Percentiles rank a stretch among this genome's conserved stretches.
These are phyloP conservation scores for Eublepharis macularius DNA, from an alignment of 2,113 vertebrate species.

Conservation along the genomic window DNA sequence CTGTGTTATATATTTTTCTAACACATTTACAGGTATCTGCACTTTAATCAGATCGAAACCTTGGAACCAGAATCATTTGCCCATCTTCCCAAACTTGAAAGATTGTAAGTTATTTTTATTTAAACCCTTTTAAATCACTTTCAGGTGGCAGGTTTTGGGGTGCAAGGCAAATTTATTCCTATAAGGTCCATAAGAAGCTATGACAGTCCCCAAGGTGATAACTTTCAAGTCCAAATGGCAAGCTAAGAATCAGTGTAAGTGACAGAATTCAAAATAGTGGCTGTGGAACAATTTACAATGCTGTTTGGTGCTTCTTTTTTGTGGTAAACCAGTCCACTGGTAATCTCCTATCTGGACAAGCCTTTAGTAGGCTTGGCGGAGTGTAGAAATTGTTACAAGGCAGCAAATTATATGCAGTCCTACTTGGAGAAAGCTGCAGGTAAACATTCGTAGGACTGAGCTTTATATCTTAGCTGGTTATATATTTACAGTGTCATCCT, in stretches of 20 bases:
- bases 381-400: neutral
- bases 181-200: neutral
- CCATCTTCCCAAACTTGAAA: constrained; percentile 94
- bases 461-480: neutral
- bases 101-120: constrained; percentile 86
- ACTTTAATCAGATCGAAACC: constrained; percentile 98
- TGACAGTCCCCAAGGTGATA: neutral
- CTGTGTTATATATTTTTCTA: constrained; percentile 34
- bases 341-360: neutral
- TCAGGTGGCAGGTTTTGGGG: neutral
- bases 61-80: constrained; percentile 94
- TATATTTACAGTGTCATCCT: too few relatives aligned
- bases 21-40: constrained; percentile 86
- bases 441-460: neutral
- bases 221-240: neutral
- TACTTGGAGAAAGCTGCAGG: neutral
- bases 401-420: neutral
- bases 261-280: neutral
- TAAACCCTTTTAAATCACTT: neutral
- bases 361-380: neutral
- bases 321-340: neutral
- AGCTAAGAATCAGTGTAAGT: too few relatives aligned
- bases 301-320: neutral
- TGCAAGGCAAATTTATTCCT: neutral
- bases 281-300: neutral